phyloP scores from a whole-genome alignment of 2,888 invertebrate genomes.

The Anthrax anthrax region DNA sequence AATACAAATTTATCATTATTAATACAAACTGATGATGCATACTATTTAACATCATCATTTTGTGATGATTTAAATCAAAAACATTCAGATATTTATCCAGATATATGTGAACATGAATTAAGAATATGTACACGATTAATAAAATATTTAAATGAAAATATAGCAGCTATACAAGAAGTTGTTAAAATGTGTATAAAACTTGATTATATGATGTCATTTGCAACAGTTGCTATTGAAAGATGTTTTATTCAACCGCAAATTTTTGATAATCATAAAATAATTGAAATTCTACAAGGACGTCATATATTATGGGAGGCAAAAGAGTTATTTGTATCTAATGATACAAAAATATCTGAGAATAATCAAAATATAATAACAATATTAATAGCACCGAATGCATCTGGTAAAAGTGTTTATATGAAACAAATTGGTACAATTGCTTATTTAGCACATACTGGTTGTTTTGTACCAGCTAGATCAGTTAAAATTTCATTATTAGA shows the following conservation, averaged over 20 bases:
- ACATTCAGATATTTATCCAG: constrained; percentile 64
- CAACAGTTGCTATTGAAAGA: constrained; percentile 26
- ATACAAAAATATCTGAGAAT: constrained; percentile 5
- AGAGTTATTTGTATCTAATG: constrained; percentile 10
- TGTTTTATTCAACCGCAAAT: constrained; percentile 28
- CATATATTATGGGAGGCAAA: constrained; percentile 12
- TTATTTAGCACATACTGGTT: constrained; percentile 78
- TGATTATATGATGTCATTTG: constrained; percentile 32
- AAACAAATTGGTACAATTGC: constrained; percentile 71
- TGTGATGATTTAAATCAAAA: constrained; percentile 53
- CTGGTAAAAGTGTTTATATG: constrained; percentile 84
- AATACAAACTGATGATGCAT: constrained; percentile 18
- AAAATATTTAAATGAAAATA: constrained; percentile 43
- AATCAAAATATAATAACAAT: constrained; percentile 50
- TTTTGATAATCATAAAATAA: constrained; percentile 17
- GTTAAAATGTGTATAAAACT: constrained; percentile 41
- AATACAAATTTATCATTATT: constrained; percentile 6
- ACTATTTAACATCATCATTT: constrained; percentile 32
- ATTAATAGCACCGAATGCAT: constrained; percentile 79
- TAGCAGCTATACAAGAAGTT: constrained; percentile 42
- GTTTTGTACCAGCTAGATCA: constrained; percentile 68
- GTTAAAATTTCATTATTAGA: constrained; percentile 58
- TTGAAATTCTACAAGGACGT: constrained; percentile 25
- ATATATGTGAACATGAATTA: constrained; percentile 68
- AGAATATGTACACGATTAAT: constrained; percentile 57